These are phyloP conservation scores for Nomada goodeniana DNA, from an alignment of 2,888 invertebrate genomes.

Conservation along the genomic window DNA sequence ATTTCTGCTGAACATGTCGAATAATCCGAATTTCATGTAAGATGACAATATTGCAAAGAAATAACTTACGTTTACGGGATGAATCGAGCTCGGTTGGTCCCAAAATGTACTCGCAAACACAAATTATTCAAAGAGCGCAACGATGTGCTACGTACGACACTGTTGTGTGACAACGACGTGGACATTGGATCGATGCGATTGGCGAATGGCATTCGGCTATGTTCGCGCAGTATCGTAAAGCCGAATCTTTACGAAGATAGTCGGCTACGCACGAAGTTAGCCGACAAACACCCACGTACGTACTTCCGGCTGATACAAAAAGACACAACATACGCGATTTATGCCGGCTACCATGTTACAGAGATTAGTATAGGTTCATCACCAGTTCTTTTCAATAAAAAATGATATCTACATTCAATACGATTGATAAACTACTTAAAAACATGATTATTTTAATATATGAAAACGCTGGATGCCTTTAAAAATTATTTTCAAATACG, in stretches of 20 bases:
- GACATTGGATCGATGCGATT: slow-evolving; percentile 81
- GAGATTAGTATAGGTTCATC: not conserved
- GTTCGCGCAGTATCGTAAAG: slow-evolving; percentile 63
- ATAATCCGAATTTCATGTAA: slow-evolving; percentile 31
- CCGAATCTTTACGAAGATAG: slow-evolving; percentile 49
- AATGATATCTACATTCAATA: not conserved
- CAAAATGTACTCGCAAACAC: slow-evolving; percentile 76
- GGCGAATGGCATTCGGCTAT: slow-evolving; percentile 71
- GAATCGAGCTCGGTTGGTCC: slow-evolving; percentile 76
- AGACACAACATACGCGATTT: slow-evolving; percentile 1
- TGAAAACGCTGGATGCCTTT: not conserved
- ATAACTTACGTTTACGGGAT: slow-evolving; percentile 78
- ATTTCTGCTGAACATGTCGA: slow-evolving; percentile 51
- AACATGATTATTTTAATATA: not conserved
- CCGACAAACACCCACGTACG: slow-evolving; percentile 24
- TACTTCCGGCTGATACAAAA: slow-evolving; percentile 61
- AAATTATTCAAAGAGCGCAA: slow-evolving; percentile 75
- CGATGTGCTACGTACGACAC: slow-evolving; percentile 77
- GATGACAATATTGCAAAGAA: slow-evolving; percentile 11
- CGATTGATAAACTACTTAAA: not conserved
- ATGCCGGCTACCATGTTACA: slow-evolving; percentile 3
- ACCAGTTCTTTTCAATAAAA: too few species aligned
- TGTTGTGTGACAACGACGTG: slow-evolving; percentile 81
- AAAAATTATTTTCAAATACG: not conserved
- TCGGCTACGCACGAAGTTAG: slow-evolving; percentile 49